Base-by-base conservation (phyloP, 2,113 vertebrate species). In the Atractosteus spatula region DNA sequence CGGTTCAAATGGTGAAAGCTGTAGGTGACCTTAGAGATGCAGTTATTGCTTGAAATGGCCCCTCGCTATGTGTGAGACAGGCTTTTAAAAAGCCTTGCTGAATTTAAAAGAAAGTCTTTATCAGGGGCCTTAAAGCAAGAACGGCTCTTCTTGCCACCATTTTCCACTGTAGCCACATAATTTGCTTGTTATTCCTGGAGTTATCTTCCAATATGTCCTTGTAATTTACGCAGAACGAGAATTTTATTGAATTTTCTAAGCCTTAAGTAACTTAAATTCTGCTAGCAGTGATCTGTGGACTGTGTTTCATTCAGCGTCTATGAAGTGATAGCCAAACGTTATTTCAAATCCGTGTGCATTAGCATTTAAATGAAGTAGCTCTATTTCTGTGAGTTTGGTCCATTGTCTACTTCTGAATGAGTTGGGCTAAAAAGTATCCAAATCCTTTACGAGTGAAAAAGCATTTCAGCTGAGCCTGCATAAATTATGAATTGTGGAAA, bases 341-440 rank as follows among this genome's bases (percentile, higher is more conserved):
- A 78, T 74, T 69, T 78, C 57, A 67, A 62, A 80, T 78, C 72
- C 73, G 70, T 70, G 55, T 44, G 64, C 64, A 83, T 83, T 83
- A 83, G 81, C 75, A 80, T 83, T 79, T 83, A 83, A 80, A 81
- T 79, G 73, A 80, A 76, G 69, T 69, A 44, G 69, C 73, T 79
- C 70, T 68, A 69, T 80, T 77, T 74, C 68, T 57, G 44, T 47
- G 54, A 71, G 73, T 76, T 78, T 70, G 14, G 44, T 65, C 69
- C 55, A 73, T 83, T 77, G 76, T 80, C 57, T 77, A 47, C 69
- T 69, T 67, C 54, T 72, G 75, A 80, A 78, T 77, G 71, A 70
- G 63, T 80, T 71, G 59, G 69, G 55, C 71, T 68, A 45, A 68
- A 73, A 72, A 65, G 47, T 62, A 73, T 54, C 56, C 54, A 66